phyloP scores from a whole-genome alignment of 2,113 vertebrate genomes.

The Centropus unirufus region DNA sequence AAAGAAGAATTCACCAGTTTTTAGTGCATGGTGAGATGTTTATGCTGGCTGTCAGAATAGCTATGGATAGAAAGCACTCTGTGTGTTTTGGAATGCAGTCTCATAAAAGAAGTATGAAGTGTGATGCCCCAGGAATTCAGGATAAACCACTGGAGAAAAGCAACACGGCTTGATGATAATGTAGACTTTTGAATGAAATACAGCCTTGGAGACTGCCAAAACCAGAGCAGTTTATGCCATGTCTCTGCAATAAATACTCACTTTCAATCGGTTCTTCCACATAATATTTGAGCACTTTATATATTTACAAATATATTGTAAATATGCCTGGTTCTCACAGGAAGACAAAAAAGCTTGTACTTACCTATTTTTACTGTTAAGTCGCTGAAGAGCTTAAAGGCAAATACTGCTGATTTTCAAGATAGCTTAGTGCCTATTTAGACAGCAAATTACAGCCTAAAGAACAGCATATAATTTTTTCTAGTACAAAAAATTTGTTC shows the following conservation, averaged over 20 bases:
- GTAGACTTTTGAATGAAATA: conserved; percentile 3
- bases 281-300: neutral
- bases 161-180: neutral
- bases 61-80: neutral
- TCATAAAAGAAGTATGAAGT: neutral
- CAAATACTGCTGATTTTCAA: neutral
- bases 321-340: neutral
- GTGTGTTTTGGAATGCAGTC: neutral
- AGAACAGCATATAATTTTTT: neutral
- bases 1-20: neutral
- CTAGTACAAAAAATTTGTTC: neutral
- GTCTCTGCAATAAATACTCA: neutral
- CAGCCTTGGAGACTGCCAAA: neutral
- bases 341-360: neutral
- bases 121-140: conserved; percentile 31
- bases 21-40: neutral
- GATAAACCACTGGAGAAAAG: neutral
- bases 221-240: neutral
- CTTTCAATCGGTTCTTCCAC: neutral
- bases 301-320: neutral
- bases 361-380: neutral
- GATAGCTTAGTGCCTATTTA: neutral
- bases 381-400: neutral
- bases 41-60: neutral
- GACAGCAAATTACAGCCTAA: neutral